These are phyloP conservation scores for Steinernema hermaphroditum DNA, from an alignment of 2,888 invertebrate species.

Conservation along the genomic window DNA sequence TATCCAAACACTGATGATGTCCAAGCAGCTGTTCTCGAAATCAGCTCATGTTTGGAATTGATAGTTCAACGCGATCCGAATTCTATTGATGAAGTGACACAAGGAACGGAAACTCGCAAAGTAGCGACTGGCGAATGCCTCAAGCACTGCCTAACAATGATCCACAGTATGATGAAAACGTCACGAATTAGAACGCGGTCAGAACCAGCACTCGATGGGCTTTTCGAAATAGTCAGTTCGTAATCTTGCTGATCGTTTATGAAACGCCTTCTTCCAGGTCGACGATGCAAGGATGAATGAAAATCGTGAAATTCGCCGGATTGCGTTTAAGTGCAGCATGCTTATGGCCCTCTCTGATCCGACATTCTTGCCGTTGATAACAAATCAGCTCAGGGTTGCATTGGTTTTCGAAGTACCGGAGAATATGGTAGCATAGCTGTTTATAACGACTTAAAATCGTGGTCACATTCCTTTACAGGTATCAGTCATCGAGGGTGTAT, in stretches of 20 bases:
- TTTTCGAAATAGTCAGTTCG: too few relatives aligned
- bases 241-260: too few relatives aligned
- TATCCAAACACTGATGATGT: not conserved
- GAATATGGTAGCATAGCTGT: too few relatives aligned
- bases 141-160: not conserved
- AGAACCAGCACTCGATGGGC: not conserved
- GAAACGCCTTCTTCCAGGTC: too few relatives aligned
- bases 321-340: not conserved
- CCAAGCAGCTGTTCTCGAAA: not conserved
- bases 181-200: not conserved
- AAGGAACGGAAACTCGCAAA: not conserved
- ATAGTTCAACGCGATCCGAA: not conserved
- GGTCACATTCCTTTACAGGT: not conserved
- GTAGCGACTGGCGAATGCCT: not conserved
- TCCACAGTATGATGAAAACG: not conserved
- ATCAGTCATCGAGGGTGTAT: not conserved
- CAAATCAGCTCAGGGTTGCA: too few relatives aligned
- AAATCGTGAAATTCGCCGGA: not conserved
- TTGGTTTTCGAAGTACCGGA: too few relatives aligned
- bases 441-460: too few relatives aligned
- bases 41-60: not conserved
- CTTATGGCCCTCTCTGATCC: too few relatives aligned
- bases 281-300: not conserved
- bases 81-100: not conserved
- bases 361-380: too few relatives aligned